A percentile compares a stretch with the other conserved stretches of the same genome.
Evolutionary conservation across 2,888 invertebrate genomes (phyloP).

Genomic region (Lymantria dispar): DNA sequence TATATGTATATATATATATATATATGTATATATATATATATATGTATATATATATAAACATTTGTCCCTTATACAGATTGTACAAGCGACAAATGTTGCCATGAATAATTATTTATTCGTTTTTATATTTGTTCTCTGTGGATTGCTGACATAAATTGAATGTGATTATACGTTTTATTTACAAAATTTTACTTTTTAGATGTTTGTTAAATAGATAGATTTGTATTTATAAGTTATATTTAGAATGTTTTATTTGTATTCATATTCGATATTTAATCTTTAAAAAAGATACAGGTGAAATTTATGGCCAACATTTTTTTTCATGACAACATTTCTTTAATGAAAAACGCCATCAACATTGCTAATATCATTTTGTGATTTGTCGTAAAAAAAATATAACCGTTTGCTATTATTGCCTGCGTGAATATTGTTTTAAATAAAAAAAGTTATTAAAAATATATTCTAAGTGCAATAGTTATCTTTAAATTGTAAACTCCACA

Average conservation of each 20-base stretch:
- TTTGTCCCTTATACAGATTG: too few relatives aligned
- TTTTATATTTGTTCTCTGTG: background rate
- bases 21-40: too few relatives aligned
- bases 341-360: too few relatives aligned
- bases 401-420: too few relatives aligned
- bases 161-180: slow-evolving; percentile 5
- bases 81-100: slow-evolving; percentile 24
- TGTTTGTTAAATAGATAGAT: background rate
- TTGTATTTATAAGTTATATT: slow-evolving; percentile 3
- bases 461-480: slow-evolving; percentile 32
- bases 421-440: background rate
- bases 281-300: background rate
- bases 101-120: background rate
- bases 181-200: slow-evolving; percentile 2
- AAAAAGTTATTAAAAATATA: background rate
- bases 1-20: too few relatives aligned
- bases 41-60: too few relatives aligned
- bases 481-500: slow-evolving; percentile 27
- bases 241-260: slow-evolving; percentile 3
- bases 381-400: too few relatives aligned
- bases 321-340: background rate
- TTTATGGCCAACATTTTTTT: background rate
- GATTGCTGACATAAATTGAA: slow-evolving; percentile 14
- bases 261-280: background rate
- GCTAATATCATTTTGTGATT: too few relatives aligned